Conservation (phyloP, 2,797 vertebrate genomes). For the Ptychobarbus kaznakovi region DNA sequence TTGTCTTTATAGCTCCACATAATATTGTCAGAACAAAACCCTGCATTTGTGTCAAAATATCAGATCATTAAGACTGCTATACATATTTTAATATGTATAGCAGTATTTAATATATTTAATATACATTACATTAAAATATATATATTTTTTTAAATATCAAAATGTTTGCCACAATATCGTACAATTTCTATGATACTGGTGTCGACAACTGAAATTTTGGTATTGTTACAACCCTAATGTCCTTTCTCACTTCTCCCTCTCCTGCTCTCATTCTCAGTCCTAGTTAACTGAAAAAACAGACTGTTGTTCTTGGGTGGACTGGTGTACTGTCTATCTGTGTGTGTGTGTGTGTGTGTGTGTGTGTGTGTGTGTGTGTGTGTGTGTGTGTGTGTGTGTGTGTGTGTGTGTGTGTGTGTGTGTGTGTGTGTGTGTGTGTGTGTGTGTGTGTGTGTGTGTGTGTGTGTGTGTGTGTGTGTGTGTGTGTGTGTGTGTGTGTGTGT, state of each 20-base stretch:
- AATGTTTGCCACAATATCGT: background rate
- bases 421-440: background rate
- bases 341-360: slow-evolving; percentile 6
- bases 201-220: background rate
- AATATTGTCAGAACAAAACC: background rate
- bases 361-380: background rate
- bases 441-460: background rate
- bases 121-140: too few relatives aligned
- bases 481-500: background rate
- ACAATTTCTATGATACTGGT: background rate
- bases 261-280: background rate
- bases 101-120: too few relatives aligned
- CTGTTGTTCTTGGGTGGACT: slow-evolving; percentile 61
- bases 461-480: background rate
- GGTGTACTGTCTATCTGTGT: slow-evolving; percentile 5
- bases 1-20: background rate
- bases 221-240: background rate
- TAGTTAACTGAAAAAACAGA: slow-evolving; percentile 61
- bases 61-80: background rate
- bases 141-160: background rate
- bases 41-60: slow-evolving; percentile 8
- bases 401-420: slow-evolving; percentile 10
- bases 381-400: background rate
- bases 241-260: slow-evolving; percentile 3
- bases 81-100: background rate